A percentile compares a stretch with the other conserved stretches of the same genome.
phyloP scores from a whole-genome alignment of 2,113 vertebrate genomes.

The Malurus melanocephalus region DNA sequence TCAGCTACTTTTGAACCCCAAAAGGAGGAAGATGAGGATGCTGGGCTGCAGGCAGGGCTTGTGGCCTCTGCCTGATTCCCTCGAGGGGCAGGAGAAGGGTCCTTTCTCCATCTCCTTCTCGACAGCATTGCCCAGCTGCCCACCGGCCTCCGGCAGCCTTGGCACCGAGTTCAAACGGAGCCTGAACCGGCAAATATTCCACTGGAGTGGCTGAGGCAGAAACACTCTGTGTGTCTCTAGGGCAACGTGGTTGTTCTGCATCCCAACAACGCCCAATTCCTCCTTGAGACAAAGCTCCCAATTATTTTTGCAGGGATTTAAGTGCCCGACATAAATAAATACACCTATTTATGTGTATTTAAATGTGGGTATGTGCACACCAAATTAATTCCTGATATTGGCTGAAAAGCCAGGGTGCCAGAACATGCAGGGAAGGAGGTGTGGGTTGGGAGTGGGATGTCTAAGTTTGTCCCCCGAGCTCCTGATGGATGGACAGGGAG shows the following conservation, averaged over 20 bases:
- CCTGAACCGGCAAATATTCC: background rate
- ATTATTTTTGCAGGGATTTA: background rate
- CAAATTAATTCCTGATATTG: background rate
- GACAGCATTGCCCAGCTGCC: background rate
- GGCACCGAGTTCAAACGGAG: background rate
- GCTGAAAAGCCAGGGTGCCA: background rate
- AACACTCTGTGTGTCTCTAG: background rate
- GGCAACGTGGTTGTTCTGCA: background rate
- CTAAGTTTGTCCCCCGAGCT: background rate
- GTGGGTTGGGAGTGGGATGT: background rate
- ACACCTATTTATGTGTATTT: background rate
- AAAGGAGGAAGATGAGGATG: background rate
- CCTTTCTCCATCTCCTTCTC: background rate
- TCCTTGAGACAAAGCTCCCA: background rate
- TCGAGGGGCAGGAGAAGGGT: background rate
- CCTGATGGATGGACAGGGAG: constrained; percentile 43
- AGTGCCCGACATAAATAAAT: background rate
- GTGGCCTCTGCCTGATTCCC: background rate
- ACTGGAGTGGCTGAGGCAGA: background rate
- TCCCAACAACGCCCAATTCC: background rate
- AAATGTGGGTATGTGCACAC: background rate
- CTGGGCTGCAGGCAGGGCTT: background rate
- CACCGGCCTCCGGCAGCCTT: background rate
- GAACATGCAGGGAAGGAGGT: accelerated
- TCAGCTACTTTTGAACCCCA: background rate